Base-by-base conservation (phyloP, 2,888 invertebrate genomes). In the Amblyteles armatorius region DNA sequence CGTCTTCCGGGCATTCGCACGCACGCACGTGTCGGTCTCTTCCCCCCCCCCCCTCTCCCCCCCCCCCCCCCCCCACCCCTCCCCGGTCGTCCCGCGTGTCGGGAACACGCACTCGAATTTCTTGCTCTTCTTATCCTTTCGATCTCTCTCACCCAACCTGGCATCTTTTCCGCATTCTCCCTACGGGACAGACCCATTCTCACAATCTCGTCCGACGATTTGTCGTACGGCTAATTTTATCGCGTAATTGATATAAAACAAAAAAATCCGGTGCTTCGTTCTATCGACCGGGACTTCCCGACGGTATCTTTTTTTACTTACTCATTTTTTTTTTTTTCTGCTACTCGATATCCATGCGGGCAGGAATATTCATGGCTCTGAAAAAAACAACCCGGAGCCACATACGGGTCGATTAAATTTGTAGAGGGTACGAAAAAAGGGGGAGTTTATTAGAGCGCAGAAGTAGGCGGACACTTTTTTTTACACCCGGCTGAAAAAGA, bases 1-100 rank as follows among this genome's bases (percentile, higher is more conserved):
- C 73, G 69, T 83, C 83, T 74, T 83, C 79, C 79, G 83, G 79
- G 69, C 79, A 74, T 83, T 83, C 67, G 65, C 79, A 79, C 52
- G 40, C 52, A 44, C 68, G 48, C 60, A 60, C 48, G 63, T 60
- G 63, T 74, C 63, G 44, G 60, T 50, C 50, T 50, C 68, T 36
- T 29, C 11, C 40, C 63, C 50, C 26, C 44, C 19, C 71, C 50
- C 50, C 40, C n/a, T n/a, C n/a, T n/a, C n/a, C n/a, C n/a, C n/a
- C n/a, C n/a, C n/a, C n/a, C n/a, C n/a, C n/a, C n/a, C n/a, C n/a
- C n/a, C n/a, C n/a, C n/a, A n/a, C n/a, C n/a, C 26, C 44, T 33
- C 71, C 50, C 50, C 40, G 33, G 55, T 19, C n/a, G 29, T 26
- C 19, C 13, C 6, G 44, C 26, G 48, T 13, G 16, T 36, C 36